phyloP scores from a whole-genome alignment of 2,113 vertebrate species.

The Thomomys bottae region DNA sequence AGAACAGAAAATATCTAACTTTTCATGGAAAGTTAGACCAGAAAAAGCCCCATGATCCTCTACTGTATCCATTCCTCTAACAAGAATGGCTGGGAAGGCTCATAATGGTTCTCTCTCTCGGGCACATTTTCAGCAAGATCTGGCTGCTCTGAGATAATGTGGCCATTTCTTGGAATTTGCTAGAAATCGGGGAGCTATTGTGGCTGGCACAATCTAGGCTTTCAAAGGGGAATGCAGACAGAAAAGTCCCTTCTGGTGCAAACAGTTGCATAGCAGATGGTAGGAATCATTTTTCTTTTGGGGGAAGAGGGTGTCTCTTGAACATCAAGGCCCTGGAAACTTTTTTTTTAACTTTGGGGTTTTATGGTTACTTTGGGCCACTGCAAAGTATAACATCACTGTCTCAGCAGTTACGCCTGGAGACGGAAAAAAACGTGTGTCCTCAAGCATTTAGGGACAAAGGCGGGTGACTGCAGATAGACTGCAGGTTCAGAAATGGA shows the following conservation, averaged over 20 bases:
- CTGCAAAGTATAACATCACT: conserved; percentile 44
- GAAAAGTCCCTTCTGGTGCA: conserved; percentile 34
- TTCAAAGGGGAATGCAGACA: not conserved
- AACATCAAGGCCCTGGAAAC: conserved; percentile 50
- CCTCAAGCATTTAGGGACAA: conserved; percentile 67
- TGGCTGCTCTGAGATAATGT: not conserved
- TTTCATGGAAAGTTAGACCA: not conserved
- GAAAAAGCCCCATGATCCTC: not conserved
- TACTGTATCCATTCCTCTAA: not conserved
- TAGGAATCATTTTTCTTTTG: conserved; percentile 37
- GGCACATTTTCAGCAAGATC: not conserved
- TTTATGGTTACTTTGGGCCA: conserved; percentile 74
- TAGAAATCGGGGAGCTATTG: conserved; percentile 42
- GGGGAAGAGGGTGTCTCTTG: conserved; percentile 61
- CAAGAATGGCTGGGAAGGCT: not conserved
- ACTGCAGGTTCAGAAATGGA: conserved; percentile 76
- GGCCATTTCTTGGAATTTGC: conserved; percentile 29
- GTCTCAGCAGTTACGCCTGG: not conserved
- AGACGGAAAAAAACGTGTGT: conserved; percentile 54
- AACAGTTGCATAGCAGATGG: conserved; percentile 51
- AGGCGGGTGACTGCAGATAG: conserved; percentile 76
- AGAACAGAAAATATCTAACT: not conserved
- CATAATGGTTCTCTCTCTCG: not conserved
- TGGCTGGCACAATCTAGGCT: not conserved
- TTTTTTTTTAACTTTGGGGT: conserved; percentile 63